Conservation (phyloP, 2,888 invertebrate species). For the Podabrus alpinus region DNA sequence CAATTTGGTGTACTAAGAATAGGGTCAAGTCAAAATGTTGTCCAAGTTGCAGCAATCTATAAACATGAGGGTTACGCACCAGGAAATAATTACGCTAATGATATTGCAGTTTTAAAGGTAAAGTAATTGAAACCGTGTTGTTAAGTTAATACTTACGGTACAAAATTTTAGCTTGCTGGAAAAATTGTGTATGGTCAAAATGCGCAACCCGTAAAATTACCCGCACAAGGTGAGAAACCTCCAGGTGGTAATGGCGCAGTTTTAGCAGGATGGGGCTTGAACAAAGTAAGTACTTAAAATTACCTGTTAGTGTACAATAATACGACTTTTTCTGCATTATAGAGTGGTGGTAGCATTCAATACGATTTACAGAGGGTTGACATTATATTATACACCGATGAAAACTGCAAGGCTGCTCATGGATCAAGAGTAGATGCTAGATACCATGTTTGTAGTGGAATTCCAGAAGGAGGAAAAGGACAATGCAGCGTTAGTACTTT, state of each 20-base stretch:
- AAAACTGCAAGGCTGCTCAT: constrained; percentile 10
- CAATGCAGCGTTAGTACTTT: constrained; percentile 20
- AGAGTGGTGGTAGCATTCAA: constrained; percentile 52
- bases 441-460: constrained; percentile 51
- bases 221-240: constrained; percentile 24
- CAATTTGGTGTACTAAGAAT: not conserved
- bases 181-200: constrained; percentile 28
- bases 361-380: constrained; percentile 50
- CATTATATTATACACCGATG: constrained; percentile 48
- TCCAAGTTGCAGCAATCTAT: not conserved
- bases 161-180: constrained; percentile 33
- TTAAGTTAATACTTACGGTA: too few species aligned
- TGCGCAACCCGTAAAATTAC: constrained; percentile 32
- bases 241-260: constrained; percentile 28
- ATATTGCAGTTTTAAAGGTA: constrained; percentile 37
- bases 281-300: constrained; percentile 17
- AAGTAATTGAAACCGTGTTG: too few species aligned
- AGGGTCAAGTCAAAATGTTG: not conserved
- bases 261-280: constrained; percentile 35
- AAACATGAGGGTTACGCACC: constrained; percentile 25
- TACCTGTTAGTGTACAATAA: not conserved
- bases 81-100: constrained; percentile 29
- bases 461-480: too few species aligned
- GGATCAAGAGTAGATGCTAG: not conserved
- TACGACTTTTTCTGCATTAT: not conserved